A percentile compares a stretch with the other conserved stretches of the same genome.
Evolutionary conservation across 2,113 vertebrate genomes (phyloP).

Genomic region (Anarhynchus alexandrinus): DNA sequence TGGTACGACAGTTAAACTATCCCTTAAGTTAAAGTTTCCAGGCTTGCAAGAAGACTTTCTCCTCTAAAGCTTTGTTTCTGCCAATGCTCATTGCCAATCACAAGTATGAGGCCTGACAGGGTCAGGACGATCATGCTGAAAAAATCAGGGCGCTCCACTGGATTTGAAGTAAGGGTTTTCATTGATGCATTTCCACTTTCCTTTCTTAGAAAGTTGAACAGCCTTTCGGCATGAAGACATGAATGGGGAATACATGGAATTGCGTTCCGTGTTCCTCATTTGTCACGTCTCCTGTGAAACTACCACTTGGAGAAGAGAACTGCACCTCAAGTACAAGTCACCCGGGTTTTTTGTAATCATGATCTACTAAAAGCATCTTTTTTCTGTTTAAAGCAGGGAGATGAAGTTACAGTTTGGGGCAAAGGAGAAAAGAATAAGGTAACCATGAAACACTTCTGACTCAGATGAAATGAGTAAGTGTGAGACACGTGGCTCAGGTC

Average conservation of each 20-base stretch:
- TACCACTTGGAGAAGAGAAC: not conserved
- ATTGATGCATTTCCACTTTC: not conserved
- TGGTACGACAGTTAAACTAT: not conserved
- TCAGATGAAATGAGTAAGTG: not conserved
- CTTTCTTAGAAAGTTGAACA: not conserved
- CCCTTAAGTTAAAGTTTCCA: not conserved
- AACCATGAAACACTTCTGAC: not conserved
- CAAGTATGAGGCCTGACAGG: not conserved
- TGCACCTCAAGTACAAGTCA: not conserved
- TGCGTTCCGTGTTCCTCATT: not conserved
- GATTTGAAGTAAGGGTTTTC: not conserved
- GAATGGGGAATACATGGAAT: not conserved
- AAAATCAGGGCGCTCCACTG: not conserved
- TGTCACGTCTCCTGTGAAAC: not conserved
- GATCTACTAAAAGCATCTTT: not conserved
- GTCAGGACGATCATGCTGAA: not conserved
- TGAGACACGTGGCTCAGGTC: not conserved
- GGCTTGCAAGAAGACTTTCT: not conserved
- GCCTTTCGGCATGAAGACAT: not conserved
- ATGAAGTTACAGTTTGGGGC: not conserved
- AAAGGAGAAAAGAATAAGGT: not conserved
- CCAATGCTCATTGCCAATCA: not conserved
- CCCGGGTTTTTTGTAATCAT: not conserved
- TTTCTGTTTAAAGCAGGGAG: not conserved
- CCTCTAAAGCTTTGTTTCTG: not conserved